Evolutionary conservation across 2,888 invertebrate genomes (phyloP), one percentile per base, ranked within the genome.

Genomic region (Tetramorium bicarinatum): DNA sequence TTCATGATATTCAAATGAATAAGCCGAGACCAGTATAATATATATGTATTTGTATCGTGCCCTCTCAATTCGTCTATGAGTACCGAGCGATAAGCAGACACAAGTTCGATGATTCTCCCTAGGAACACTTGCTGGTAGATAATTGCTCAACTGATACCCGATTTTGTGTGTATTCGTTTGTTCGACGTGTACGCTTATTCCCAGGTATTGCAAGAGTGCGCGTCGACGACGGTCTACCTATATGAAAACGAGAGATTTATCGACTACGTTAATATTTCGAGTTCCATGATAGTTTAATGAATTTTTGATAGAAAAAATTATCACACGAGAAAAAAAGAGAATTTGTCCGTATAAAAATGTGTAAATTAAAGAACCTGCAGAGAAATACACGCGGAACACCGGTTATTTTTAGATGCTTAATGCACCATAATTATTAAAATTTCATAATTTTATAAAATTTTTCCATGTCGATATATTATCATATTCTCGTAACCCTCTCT

Each of bases 51-150:
- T 56, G 41, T 54, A 56, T 56, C 56, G 54, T 25, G 25, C 18
- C 25, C 56, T 56, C 72, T 56, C 21, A 72, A 56, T 72, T 72
- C 41, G 25, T 56, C 25, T 56, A 41, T 41, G 54, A 49, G n/a
- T 34, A 52, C 8, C 15, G 4, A 18, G 41, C 56, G 56, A 56
- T 72, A 72, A 56, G 56, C 41, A 25, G 25, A 41, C 18, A 18
- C 56, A 25, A 72, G 72, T 72, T 81, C 21, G 72, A 47, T 72
- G 47, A 72, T 72, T 56, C 56, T 72, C 38, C 47, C 38, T 38
- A 81, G 61, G 18, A 41, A 75, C 44, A 82, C 11, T 71, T 52
- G 52, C 38, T 29, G 47, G 25, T 47, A 41, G 72, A 72, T 75
- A 75, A 62, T 49, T 47, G n/a, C 29, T 44, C 44, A 41, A 38